phyloP scores from a whole-genome alignment of 1,140 invertebrate genomes.

The Nephila pilipes region DNA sequence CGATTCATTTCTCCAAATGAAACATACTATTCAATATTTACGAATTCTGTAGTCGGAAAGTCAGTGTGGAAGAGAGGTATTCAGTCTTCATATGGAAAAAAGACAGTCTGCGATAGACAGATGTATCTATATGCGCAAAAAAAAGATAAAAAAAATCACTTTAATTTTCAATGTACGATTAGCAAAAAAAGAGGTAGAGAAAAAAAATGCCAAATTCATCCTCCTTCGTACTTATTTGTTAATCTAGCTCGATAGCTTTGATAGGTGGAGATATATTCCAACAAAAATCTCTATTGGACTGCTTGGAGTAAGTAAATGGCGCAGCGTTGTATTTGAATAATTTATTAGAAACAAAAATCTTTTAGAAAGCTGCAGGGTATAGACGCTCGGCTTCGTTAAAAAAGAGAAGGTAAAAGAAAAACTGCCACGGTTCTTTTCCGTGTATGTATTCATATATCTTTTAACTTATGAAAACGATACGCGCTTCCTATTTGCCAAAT shows the following conservation, averaged over 20 bases:
- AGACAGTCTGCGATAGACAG: constrained; percentile 44
- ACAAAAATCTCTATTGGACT: constrained; percentile 57
- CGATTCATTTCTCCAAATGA: constrained; percentile 62
- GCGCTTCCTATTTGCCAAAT: constrained; percentile 44
- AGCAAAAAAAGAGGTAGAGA: not conserved
- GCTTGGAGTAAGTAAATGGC: constrained; percentile 73
- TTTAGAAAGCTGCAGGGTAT: constrained; percentile 73
- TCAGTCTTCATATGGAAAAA: constrained; percentile 52
- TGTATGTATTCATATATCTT: constrained; percentile 76
- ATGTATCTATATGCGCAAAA: constrained; percentile 7
- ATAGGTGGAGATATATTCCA: constrained; percentile 66
- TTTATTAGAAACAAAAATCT: constrained; percentile 76
- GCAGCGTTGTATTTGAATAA: constrained; percentile 72
- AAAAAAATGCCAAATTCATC: constrained; percentile 1
- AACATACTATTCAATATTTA: constrained; percentile 66
- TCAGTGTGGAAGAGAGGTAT: not conserved
- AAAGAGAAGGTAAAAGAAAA: constrained; percentile 68
- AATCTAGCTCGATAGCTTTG: constrained; percentile 74
- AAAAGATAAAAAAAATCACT: constrained; percentile 44
- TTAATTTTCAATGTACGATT: constrained; percentile 75
- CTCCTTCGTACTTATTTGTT: constrained; percentile 69
- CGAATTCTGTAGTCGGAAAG: not conserved
- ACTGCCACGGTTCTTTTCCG: constrained; percentile 43
- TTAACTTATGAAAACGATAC: constrained; percentile 76
- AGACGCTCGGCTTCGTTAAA: constrained; percentile 55